Evolutionary conservation across 2,888 invertebrate genomes (phyloP), one percentile per base, ranked within the genome.

Genomic region (Drosophila falleni): DNA sequence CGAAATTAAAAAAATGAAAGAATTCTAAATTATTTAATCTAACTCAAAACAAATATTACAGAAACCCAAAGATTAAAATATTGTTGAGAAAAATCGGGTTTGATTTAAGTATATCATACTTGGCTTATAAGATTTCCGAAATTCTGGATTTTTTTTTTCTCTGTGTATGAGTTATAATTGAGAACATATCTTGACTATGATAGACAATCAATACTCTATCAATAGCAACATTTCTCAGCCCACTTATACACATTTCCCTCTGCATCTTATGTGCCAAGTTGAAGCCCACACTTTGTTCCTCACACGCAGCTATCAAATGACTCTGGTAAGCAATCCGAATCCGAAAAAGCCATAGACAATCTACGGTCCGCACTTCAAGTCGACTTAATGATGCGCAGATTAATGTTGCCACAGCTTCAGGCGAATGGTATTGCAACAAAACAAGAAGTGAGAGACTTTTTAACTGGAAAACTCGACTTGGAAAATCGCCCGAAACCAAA

Each of bases 301-400:
- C 77, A 65, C 66, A 85, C 71, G 68, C 75, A 76, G 62, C 68
- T 64, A 63, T 79, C 76, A 44, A 62, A 64, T 65, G 63, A 11
- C 49, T 50, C n/a, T 23, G 51, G 58, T 23, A 63, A 63, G 49
- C 46, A 51, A 62, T 58, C 50, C 42, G 5, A 29, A n/a, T n/a
- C n/a, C 19, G 29, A 13, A 39, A 68, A 63, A 64, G 59, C 44
- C 50, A 42, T 50, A 72, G 68, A 67, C 68, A 75, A 72, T 78
- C 65, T 55, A n/a, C 33, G 71, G 58, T 47, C 19, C 49, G 41
- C 64, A 55, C 74, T 68, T 63, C 64, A 55, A 71, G 76, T 64
- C 58, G 70, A 66, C 70, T 71, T 86, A 88, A 82, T 83, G 83
- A 83, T 83, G 89, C 67, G 56, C 83, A 80, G 83, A 82, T 83